These are phyloP conservation scores for Drosophila fungiperda DNA, from an alignment of 2,888 invertebrate genomes.

Conservation along the genomic window DNA sequence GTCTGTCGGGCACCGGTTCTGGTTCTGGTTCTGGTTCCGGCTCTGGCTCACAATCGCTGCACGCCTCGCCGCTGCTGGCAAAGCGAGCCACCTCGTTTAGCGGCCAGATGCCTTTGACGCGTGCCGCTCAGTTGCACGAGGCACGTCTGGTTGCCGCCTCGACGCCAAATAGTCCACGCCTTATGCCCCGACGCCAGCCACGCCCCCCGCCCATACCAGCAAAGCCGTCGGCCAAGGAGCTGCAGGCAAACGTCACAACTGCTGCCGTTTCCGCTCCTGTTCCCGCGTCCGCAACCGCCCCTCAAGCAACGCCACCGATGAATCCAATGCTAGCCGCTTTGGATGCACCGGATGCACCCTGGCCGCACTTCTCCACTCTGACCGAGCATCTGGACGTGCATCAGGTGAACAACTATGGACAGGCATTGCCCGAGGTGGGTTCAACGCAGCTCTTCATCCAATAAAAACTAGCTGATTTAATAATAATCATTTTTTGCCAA, in stretches of 20 bases:
- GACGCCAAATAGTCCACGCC: constrained; percentile 90
- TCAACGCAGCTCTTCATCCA: background rate
- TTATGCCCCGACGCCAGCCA: constrained; percentile 88
- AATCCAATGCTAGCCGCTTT: constrained; percentile 78
- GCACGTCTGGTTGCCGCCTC: constrained; percentile 82
- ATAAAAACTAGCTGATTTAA: background rate
- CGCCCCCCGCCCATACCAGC: constrained; percentile 84
- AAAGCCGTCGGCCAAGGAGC: constrained; percentile 70
- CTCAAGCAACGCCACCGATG: constrained; percentile 4
- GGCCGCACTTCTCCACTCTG: constrained; percentile 83
- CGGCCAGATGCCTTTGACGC: constrained; percentile 80
- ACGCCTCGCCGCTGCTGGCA: constrained; percentile 82
- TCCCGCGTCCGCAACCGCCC: background rate
- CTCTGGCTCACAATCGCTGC: constrained; percentile 78
- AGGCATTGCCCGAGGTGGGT: constrained; percentile 84
- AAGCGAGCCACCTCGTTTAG: constrained; percentile 84
- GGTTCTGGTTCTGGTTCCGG: constrained; percentile 35
- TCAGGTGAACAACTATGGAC: constrained; percentile 85
- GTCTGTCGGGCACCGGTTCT: constrained; percentile 43
- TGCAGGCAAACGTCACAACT: constrained; percentile 51
- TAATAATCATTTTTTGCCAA: constrained; percentile 2
- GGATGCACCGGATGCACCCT: constrained; percentile 84
- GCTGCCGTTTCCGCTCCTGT: constrained; percentile 42
- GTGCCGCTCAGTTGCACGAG: constrained; percentile 62
- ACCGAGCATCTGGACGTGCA: constrained; percentile 84